A percentile compares a stretch with the other conserved stretches of the same genome.
Evolutionary conservation across 2,113 vertebrate genomes (phyloP).

Genomic region (Pluvialis apricaria): DNA sequence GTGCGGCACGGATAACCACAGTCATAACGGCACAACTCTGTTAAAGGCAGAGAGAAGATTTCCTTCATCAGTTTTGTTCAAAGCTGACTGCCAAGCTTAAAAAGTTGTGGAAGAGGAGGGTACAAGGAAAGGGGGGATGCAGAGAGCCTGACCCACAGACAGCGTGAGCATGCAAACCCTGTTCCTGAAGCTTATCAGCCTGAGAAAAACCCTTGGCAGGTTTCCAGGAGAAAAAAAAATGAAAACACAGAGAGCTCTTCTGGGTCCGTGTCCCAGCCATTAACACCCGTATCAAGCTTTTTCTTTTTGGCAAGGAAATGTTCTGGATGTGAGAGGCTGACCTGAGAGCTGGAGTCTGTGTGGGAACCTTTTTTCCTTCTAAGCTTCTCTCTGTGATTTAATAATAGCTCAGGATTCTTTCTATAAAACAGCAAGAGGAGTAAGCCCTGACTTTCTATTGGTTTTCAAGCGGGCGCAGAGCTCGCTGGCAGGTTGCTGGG

Average conservation of each 20-base stretch:
- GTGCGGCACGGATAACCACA: not conserved
- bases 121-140: not conserved
- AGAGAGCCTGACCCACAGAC: not conserved
- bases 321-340: not conserved
- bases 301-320: not conserved
- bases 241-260: not conserved
- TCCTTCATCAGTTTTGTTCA: not conserved
- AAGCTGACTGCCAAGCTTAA: not conserved
- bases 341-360: not conserved
- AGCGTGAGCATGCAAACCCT: not conserved
- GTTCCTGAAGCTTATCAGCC: not conserved
- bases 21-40: not conserved
- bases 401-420: not conserved
- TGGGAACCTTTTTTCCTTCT: not conserved
- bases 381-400: not conserved
- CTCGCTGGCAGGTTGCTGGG: not conserved
- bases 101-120: not conserved
- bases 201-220: not conserved
- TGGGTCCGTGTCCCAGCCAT: not conserved
- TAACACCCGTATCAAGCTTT: not conserved
- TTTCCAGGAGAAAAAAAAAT: not conserved
- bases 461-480: not conserved
- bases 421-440: not conserved
- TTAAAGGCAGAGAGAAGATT: not conserved
- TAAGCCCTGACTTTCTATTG: not conserved